phyloP scores from a whole-genome alignment of 2,113 vertebrate genomes.

The Ceyx melanurus region DNA sequence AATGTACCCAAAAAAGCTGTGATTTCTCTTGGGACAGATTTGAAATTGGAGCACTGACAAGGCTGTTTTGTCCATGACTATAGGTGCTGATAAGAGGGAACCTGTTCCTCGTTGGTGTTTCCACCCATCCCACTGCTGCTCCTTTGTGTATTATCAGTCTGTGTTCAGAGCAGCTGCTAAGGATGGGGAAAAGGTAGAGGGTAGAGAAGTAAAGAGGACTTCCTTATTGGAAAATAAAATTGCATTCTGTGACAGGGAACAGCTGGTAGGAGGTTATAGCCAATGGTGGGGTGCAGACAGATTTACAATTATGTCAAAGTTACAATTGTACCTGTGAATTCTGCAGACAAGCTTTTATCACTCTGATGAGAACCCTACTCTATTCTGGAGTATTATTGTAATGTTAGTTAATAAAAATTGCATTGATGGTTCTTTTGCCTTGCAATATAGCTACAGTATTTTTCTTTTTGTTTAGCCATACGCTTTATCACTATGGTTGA shows the following conservation, averaged over 20 bases:
- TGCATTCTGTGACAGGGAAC: not conserved
- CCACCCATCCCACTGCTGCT: not conserved
- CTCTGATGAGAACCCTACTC: not conserved
- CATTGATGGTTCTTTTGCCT: not conserved
- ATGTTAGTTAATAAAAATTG: not conserved
- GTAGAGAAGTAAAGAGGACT: not conserved
- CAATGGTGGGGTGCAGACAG: not conserved
- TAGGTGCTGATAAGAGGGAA: not conserved
- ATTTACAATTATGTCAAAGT: not conserved
- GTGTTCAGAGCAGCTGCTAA: not conserved
- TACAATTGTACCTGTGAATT: not conserved
- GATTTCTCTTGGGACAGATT: not conserved
- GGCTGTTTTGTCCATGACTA: not conserved
- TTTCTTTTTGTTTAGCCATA: not conserved
- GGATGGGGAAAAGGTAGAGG: not conserved
- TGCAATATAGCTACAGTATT: not conserved
- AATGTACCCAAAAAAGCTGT: not conserved
- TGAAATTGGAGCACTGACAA: not conserved
- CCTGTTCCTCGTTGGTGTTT: fast-evolving
- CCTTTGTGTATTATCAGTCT: not conserved
- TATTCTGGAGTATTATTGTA: not conserved
- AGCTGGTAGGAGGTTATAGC: not conserved
- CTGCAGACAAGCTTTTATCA: not conserved
- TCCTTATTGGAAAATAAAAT: not conserved
- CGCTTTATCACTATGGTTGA: not conserved